These are phyloP conservation scores for Fulica atra DNA, from an alignment of 2,113 vertebrate species.

Conservation along the genomic window DNA sequence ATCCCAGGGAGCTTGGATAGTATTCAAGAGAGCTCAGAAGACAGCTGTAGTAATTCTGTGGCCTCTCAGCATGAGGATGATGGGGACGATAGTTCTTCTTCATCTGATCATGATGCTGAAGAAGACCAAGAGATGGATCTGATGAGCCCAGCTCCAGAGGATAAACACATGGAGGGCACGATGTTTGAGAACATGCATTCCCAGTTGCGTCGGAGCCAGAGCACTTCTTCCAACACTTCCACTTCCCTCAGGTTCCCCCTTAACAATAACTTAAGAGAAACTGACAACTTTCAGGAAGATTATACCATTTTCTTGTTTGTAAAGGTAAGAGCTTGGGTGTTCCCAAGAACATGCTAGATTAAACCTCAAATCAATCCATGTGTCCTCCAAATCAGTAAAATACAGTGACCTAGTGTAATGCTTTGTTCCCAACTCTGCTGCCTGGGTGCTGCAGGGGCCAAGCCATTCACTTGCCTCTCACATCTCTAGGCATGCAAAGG, in stretches of 20 bases:
- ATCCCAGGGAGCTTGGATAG: slow-evolving; percentile 21
- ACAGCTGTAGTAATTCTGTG: slow-evolving; percentile 23
- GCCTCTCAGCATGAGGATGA: background rate
- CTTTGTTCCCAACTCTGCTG: background rate
- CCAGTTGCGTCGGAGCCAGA: slow-evolving; percentile 8
- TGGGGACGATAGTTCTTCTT: background rate
- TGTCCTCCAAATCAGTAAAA: background rate
- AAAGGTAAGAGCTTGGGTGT: slow-evolving; percentile 72
- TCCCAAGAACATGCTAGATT: background rate
- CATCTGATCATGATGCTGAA: slow-evolving; percentile 5
- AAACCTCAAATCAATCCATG: background rate
- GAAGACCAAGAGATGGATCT: background rate
- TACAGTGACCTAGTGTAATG: background rate
- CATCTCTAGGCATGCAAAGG: background rate
- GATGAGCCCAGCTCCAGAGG: background rate
- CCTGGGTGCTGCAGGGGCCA: background rate
- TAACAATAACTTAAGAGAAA: slow-evolving; percentile 16
- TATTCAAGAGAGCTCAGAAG: background rate
- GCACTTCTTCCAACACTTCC: background rate
- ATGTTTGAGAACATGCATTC: background rate
- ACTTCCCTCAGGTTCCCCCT: background rate
- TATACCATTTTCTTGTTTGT: slow-evolving; percentile 67
- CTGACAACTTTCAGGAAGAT: background rate
- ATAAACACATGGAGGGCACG: background rate
- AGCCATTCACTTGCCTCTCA: background rate